Evolutionary conservation across 1,140 invertebrate species (phyloP).

Genomic region (Brachionus calyciflorus): DNA sequence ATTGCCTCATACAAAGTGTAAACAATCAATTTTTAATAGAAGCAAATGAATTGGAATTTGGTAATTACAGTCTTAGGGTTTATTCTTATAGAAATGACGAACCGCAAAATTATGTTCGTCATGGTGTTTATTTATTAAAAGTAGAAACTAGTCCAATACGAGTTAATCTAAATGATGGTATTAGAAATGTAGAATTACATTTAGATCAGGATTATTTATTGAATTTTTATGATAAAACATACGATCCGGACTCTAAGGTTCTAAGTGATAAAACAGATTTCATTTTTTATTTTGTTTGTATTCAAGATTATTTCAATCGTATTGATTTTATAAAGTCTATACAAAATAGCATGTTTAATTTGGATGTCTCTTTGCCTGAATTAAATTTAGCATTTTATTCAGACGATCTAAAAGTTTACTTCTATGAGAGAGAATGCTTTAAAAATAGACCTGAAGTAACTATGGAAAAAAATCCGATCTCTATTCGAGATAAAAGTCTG

Average conservation of each 20-base stretch:
- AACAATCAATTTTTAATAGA: constrained; percentile 12
- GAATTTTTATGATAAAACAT: constrained; percentile 20
- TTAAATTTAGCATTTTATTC: constrained; percentile 33
- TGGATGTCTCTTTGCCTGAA: not conserved
- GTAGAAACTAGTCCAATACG: not conserved
- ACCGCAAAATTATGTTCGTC: constrained; percentile 17
- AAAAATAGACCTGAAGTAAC: not conserved
- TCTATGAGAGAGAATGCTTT: constrained; percentile 32
- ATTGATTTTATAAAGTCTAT: not conserved
- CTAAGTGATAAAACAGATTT: constrained; percentile 14
- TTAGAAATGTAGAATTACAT: constrained; percentile 5
- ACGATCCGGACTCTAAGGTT: not conserved
- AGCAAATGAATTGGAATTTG: constrained; percentile 7
- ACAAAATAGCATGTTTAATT: not conserved
- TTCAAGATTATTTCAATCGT: constrained; percentile 10
- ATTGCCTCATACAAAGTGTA: not conserved
- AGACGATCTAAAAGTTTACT: not conserved
- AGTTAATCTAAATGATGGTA: constrained; percentile 19
- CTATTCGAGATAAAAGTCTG: not conserved
- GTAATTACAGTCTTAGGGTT: not conserved
- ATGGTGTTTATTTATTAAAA: not conserved
- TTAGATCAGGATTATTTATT: not conserved
- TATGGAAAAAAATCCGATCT: constrained; percentile 13
- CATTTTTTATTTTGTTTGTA: constrained; percentile 22
- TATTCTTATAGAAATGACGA: not conserved